Evolutionary conservation across 2,113 vertebrate species (phyloP), one percentile per base, ranked within the genome.

Genomic region (Hylia prasina): DNA sequence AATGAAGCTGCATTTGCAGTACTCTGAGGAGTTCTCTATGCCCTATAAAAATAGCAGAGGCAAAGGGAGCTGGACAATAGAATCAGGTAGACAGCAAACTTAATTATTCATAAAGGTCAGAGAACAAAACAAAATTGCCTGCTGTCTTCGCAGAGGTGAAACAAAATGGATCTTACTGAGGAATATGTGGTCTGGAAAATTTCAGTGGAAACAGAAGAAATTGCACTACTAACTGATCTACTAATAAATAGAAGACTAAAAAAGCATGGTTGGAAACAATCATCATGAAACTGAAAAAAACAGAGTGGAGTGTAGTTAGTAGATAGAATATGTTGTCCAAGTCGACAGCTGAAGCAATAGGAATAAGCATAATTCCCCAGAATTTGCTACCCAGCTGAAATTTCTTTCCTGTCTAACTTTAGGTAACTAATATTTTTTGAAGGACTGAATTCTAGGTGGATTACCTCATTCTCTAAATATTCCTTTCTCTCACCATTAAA

Each of bases 91-190:
- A 93, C 53, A 72, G 73, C 87, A 87, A 93, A 88, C 90, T 97
- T 96, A 97, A 96, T 96, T 95, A 95, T 91, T 87, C 70, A 96
- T 93, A 93, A 96, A 96, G 97, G 97, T 95, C 94, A 75, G 85
- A 93, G 90, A 96, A 96, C 77, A 80, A 87, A 95, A 89, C 18
- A 79, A 93, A 94, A 86, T 82, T 87, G 77, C 42, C 77, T 48
- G 53, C 15, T 56, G 87, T 80, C 57, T 68, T 95, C 4, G 5
- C 54, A 80, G 45, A 89, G 25, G 27, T 68, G 80, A 91, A 85
- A 71, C 39, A 80, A 92, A 80, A 79, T 47, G 60, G n/a, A 44
- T 50, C 50, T 91, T 77, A 30, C 42, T 4, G 17, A 76, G 53
- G 45, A 94, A 58, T 80, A 31, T n/a, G 42, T 69, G 51, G 54